These are phyloP conservation scores for Polydrusus tereticollis DNA, from an alignment of 2,888 invertebrate genomes.

Conservation along the genomic window DNA sequence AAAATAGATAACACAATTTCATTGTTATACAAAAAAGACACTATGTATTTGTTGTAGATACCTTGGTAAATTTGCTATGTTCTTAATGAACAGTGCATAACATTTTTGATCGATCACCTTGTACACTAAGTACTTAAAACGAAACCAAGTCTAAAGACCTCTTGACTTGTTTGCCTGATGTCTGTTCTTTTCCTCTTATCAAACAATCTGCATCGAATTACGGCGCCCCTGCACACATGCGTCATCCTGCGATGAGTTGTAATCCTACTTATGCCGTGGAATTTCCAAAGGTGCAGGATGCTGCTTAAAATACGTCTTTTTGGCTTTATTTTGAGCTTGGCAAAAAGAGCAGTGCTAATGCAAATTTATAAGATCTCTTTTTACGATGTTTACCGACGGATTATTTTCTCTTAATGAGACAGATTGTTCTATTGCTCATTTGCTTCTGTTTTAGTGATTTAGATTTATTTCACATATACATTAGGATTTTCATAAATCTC, in stretches of 20 bases:
- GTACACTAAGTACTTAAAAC: too few relatives aligned
- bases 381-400: slow-evolving; percentile 8
- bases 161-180: background rate
- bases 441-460: background rate
- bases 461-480: background rate
- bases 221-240: slow-evolving; percentile 7
- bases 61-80: too few relatives aligned
- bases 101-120: too few relatives aligned
- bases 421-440: background rate
- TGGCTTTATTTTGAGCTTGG: slow-evolving; percentile 10
- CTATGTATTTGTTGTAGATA: too few relatives aligned
- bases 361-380: slow-evolving; percentile 19
- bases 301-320: slow-evolving; percentile 7
- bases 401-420: slow-evolving; percentile 18
- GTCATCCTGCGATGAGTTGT: slow-evolving; percentile 11
- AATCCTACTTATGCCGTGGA: slow-evolving; percentile 15
- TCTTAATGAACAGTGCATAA: too few relatives aligned
- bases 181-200: slow-evolving; percentile 10
- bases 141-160: slow-evolving; percentile 1
- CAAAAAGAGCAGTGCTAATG: slow-evolving; percentile 10
- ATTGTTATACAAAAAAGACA: too few relatives aligned
- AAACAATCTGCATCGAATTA: slow-evolving; percentile 2
- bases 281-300: slow-evolving; percentile 18
- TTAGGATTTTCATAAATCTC: background rate
- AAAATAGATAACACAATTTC: too few relatives aligned